A percentile compares a stretch with the other conserved stretches of the same genome.
These are phyloP conservation scores for Artemia sinica DNA, from an alignment of 2,888 invertebrate species.

Conservation along the genomic window DNA sequence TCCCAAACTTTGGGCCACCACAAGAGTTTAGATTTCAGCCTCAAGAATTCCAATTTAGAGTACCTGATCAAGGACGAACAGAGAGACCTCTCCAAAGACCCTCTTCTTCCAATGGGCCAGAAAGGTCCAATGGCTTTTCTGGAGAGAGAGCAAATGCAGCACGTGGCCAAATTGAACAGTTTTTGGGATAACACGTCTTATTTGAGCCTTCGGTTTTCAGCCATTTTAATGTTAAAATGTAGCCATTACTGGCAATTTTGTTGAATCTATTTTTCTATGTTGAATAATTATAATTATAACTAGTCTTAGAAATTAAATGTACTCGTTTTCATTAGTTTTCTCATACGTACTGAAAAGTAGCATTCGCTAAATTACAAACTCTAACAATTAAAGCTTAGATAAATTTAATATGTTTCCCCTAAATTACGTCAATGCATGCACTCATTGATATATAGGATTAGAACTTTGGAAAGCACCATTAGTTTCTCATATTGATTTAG, in stretches of 20 bases:
- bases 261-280: background rate
- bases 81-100: conserved; percentile 8
- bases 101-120: background rate
- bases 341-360: too few relatives aligned
- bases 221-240: too few relatives aligned
- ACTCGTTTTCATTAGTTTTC: too few relatives aligned
- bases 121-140: background rate
- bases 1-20: conserved; percentile 1
- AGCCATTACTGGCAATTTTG: background rate
- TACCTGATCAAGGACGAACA: background rate
- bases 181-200: background rate
- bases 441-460: too few relatives aligned
- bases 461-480: too few relatives aligned
- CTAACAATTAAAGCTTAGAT: too few relatives aligned
- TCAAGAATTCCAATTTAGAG: background rate
- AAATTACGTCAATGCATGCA: too few relatives aligned
- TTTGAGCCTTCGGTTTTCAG: too few relatives aligned
- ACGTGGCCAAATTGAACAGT: conserved; percentile 10
- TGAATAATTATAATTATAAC: conserved; percentile 4
- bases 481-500: too few relatives aligned
- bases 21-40: background rate
- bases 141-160: background rate
- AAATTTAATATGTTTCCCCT: too few relatives aligned
- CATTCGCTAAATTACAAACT: too few relatives aligned
- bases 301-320: background rate